Base-by-base conservation (phyloP, 2,113 vertebrate genomes). In the Passerina amoena region DNA sequence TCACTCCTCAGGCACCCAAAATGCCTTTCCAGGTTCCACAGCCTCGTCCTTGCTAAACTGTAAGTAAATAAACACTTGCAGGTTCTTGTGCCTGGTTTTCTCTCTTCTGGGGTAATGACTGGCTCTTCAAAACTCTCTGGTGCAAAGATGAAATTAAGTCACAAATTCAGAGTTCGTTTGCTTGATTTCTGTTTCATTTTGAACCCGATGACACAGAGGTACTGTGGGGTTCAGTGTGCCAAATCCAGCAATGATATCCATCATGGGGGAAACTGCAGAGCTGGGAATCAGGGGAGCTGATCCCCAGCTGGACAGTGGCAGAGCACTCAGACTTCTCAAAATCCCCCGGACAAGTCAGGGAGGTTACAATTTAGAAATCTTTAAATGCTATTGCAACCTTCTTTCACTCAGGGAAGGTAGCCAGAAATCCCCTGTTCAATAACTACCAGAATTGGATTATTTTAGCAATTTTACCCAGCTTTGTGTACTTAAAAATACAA, bases 401-500 rank as follows among this genome's bases (percentile, higher is more conserved):
- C 53, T 88, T 84, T 51, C n/a, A 18, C 68, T 90, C 25, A n/a
- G 83, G 33, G 81, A 92, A 96, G 30, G 63, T 37, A 77, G 16
- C 44, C 40, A 87, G 86, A 93, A 94, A 92, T 80, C 40, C 38
- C 54, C 54, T 51, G 54, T 82, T 98, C 90, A 82, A 59, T 66
- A 95, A 72, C 57, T 77, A 81, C 64, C 25, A 72, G 65, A 95
- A 96, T 21, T 94, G 61, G 53, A 96, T 95, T 91, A 69, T 90
- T 95, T 97, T 85, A 92, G 97, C 57, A 94, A 96, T 91, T 94
- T 81, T 94, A 91, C 71, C 59, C 94, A 89, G 73, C 94, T 82
- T 90, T 66, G 84, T 96, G 80, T 78, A 96, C 91, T 97, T 96
- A 96, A 95, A 97, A 97, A 92, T 76, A 86, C 97, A 98, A 96